Evolutionary conservation across 2,113 vertebrate genomes (phyloP).

Genomic region (Pitta sordida): DNA sequence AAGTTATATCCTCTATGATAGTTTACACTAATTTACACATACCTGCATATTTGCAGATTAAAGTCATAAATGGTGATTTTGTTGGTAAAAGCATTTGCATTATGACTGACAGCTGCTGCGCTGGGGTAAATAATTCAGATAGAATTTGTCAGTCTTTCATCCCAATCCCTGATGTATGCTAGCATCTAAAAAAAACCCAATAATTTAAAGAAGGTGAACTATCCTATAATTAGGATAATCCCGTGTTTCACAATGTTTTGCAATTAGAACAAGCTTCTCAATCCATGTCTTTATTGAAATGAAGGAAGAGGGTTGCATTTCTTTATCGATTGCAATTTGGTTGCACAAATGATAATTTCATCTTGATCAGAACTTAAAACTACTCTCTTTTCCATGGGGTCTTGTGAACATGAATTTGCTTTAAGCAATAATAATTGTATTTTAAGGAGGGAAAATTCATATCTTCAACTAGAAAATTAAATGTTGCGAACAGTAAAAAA

Average conservation of each 20-base stretch:
- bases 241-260: neutral
- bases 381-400: neutral
- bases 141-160: neutral
- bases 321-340: neutral
- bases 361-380: neutral
- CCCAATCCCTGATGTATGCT: neutral
- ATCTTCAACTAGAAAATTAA: neutral
- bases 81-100: neutral
- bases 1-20: neutral
- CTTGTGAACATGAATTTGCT: neutral
- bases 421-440: neutral
- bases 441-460: neutral
- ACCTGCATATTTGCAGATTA: neutral
- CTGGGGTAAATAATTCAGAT: neutral
- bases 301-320: accelerated
- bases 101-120: neutral
- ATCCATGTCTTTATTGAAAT: neutral
- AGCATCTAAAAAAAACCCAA: neutral
- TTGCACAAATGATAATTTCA: neutral
- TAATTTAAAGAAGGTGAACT: neutral
- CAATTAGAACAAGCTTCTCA: neutral
- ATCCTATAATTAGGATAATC: neutral
- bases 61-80: neutral
- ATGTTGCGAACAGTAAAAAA: neutral
- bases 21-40: neutral